Base-by-base conservation (phyloP, 2,113 vertebrate genomes). In the Cromileptes altivelis region DNA sequence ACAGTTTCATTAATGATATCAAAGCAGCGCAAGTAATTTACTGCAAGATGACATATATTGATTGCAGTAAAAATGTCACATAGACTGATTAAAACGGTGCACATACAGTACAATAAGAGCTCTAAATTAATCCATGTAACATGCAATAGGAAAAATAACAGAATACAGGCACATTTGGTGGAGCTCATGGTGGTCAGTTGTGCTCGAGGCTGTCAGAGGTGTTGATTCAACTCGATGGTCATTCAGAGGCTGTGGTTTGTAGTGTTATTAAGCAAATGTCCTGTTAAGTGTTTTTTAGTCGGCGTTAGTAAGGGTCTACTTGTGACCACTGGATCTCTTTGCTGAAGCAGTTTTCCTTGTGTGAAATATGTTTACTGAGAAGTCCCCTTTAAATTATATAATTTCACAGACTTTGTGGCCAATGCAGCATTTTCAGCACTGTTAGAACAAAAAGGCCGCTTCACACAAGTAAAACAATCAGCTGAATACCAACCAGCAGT, bases 251-350 rank as follows among this genome's bases (percentile, higher is more conserved):
- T 77, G 19, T 23, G 60, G 68, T 85, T 70, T 89, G 70, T 60
- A 85, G 85, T 61, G 81, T 77, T 85, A 63, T 86, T 55, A 47
- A 89, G 57, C 79, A 83, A 85, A 86, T 87, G 87, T 80, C 73
- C 58, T 52, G 56, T 67, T 70, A 70, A 85, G 89, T 82, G 85
- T 78, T 85, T 82, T 90, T 75, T 52, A 45, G 61, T 79, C 10
- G 11, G 23, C 15, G 55, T 77, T 78, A 69, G 47, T 73, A 27
- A 90, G 82, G 64, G 80, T 75, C 80, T 80, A 75, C 89, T 85
- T 79, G 76, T 89, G 74, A 76, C 64, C 73, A 45, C 45, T 82
- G 61, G 27, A 47, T 77, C 65, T 74, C 71, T 80, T 78, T 73
- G 53, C 45, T 58, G 4, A 50, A 85, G 49, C 30, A 78, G 17